phyloP scores from a whole-genome alignment of 2,888 invertebrate genomes.

The Lasioglossum morio region DNA sequence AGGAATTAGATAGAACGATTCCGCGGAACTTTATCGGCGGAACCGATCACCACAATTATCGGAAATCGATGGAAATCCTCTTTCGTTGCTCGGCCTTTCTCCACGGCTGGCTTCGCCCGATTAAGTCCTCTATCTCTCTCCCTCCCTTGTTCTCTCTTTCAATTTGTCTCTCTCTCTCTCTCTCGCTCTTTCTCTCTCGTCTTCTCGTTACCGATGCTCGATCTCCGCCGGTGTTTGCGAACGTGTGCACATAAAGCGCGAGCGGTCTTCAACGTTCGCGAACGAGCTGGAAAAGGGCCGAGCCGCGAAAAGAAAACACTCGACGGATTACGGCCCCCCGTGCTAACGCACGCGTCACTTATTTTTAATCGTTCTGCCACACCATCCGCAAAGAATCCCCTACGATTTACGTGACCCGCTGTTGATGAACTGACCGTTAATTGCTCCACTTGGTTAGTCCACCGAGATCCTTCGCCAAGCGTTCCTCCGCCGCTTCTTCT shows the following conservation, averaged over 20 bases:
- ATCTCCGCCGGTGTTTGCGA: slow-evolving; percentile 24
- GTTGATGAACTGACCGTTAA: not conserved
- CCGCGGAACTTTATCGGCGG: slow-evolving; percentile 61
- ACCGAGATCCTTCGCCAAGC: not conserved
- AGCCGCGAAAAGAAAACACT: slow-evolving; percentile 19
- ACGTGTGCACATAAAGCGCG: slow-evolving; percentile 15
- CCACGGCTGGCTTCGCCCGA: slow-evolving; percentile 39
- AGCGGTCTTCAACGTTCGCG: not conserved
- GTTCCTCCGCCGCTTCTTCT: not conserved
- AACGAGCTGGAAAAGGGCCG: slow-evolving; percentile 3
- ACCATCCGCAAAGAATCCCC: not conserved
- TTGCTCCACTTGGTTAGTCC: not conserved
- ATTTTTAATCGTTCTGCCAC: slow-evolving; percentile 4
- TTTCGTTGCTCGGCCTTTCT: slow-evolving; percentile 44
- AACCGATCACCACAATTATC: slow-evolving; percentile 68
- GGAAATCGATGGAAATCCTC: slow-evolving; percentile 72
- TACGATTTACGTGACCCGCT: not conserved
- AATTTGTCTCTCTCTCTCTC: not conserved
- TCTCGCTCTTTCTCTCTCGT: not conserved
- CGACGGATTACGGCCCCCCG: not conserved
- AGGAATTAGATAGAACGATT: slow-evolving; percentile 63
- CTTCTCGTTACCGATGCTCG: slow-evolving; percentile 20
- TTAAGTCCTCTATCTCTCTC: slow-evolving; percentile 35
- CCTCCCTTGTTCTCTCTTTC: not conserved
- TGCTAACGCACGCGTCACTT: not conserved